Conservation (phyloP, 1,140 invertebrate genomes). For the Neodiprion virginianus region DNA sequence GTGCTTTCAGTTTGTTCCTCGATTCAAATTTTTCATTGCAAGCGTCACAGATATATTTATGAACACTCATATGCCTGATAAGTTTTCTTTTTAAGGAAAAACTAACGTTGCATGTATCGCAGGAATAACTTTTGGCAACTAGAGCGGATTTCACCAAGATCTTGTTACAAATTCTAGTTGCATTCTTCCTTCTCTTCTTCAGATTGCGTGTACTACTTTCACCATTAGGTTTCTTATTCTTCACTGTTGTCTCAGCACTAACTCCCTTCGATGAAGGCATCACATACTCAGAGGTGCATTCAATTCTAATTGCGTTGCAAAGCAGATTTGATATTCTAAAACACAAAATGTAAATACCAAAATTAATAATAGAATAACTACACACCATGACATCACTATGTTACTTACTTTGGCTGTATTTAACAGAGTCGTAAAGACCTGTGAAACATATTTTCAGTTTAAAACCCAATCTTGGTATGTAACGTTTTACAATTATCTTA, state of each 20-base stretch:
- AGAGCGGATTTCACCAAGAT: too few species aligned
- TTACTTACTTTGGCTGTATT: neutral
- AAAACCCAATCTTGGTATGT: too few species aligned
- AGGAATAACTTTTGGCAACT: neutral
- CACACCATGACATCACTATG: neutral
- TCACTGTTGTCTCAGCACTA: too few species aligned
- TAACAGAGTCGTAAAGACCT: too few species aligned
- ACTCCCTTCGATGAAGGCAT: neutral
- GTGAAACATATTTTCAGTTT: too few species aligned
- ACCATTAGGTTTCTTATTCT: too few species aligned
- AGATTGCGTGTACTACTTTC: too few species aligned
- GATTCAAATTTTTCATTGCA: constrained; percentile 10
- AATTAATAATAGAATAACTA: neutral
- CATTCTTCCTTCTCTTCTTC: too few species aligned
- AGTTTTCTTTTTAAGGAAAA: constrained; percentile 10
- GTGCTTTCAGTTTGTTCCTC: constrained; percentile 3
- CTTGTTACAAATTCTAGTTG: too few species aligned
- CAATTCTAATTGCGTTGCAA: neutral
- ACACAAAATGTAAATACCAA: neutral
- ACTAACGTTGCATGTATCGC: constrained; percentile 6
- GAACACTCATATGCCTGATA: constrained; percentile 6
- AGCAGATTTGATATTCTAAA: neutral
- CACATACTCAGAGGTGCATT: neutral
- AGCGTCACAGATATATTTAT: constrained; percentile 8
- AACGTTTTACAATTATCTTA: too few species aligned